These are phyloP conservation scores for Erebia ligea DNA, from an alignment of 2,888 invertebrate genomes.

Conservation along the genomic window DNA sequence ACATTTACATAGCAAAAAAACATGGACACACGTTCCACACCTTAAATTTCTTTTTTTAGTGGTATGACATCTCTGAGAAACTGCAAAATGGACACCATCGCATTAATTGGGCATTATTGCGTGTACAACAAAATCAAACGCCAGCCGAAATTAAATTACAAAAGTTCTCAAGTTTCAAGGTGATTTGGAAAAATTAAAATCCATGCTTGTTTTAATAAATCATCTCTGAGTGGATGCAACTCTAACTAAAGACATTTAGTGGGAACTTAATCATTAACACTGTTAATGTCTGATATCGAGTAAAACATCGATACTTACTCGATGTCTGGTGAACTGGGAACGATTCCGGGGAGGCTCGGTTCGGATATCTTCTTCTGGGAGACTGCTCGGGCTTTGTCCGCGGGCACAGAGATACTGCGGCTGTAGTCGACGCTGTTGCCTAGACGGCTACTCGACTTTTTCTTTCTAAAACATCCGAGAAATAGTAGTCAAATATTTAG, in stretches of 20 bases:
- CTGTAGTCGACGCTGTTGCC: slow-evolving; percentile 88
- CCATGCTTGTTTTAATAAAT: slow-evolving; percentile 39
- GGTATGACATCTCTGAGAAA: neutral
- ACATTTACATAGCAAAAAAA: too few species aligned
- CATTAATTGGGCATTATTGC: neutral
- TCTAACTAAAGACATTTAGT: slow-evolving; percentile 26
- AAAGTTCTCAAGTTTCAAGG: slow-evolving; percentile 2
- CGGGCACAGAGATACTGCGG: slow-evolving; percentile 94
- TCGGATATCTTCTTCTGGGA: slow-evolving; percentile 80
- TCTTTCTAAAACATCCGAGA: slow-evolving; percentile 81
- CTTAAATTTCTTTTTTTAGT: too few species aligned
- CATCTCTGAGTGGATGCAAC: slow-evolving; percentile 29
- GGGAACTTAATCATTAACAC: neutral
- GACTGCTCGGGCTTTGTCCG: slow-evolving; percentile 84
- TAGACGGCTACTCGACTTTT: slow-evolving; percentile 86
- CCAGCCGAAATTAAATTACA: neutral
- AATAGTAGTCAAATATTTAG: too few species aligned
- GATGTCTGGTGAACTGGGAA: slow-evolving; percentile 87
- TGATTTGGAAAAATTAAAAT: slow-evolving; percentile 35
- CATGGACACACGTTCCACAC: too few species aligned
- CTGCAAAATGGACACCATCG: neutral
- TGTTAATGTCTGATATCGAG: neutral
- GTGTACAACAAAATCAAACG: slow-evolving; percentile 8
- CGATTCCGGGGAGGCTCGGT: slow-evolving; percentile 81
- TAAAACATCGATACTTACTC: slow-evolving; percentile 81